phyloP scores from a whole-genome alignment of 1,140 invertebrate genomes.

The Leptopilina clavipes region DNA sequence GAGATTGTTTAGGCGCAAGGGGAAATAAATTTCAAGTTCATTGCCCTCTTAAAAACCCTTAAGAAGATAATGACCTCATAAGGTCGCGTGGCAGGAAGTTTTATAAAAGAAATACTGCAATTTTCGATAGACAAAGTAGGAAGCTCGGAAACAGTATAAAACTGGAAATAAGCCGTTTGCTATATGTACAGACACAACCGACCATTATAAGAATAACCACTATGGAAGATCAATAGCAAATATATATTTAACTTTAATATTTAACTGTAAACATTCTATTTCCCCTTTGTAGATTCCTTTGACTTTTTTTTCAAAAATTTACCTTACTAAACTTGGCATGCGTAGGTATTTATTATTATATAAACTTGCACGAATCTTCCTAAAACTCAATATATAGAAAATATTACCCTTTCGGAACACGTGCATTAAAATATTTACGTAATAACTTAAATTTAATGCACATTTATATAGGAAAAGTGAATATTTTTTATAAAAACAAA shows the following conservation, averaged over 20 bases:
- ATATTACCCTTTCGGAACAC: background rate
- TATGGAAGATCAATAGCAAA: slow-evolving; percentile 4
- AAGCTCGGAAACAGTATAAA: background rate
- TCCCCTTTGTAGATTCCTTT: background rate
- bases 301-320: slow-evolving; percentile 14
- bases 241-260: slow-evolving; percentile 16
- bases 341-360: background rate
- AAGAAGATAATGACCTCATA: background rate
- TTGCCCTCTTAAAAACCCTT: background rate
- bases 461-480: no score
- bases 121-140: slow-evolving; percentile 20
- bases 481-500: no score
- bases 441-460: background rate
- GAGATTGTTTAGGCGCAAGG: background rate
- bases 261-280: slow-evolving; percentile 25
- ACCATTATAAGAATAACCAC: slow-evolving; percentile 22
- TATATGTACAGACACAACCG: background rate
- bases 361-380: slow-evolving; percentile 1
- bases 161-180: background rate
- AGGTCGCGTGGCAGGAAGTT: slow-evolving; percentile 24
- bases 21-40: background rate
- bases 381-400: background rate
- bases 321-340: background rate
- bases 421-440: background rate
- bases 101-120: slow-evolving; percentile 1